Percentiles rank a stretch among this genome's conserved stretches.
Conservation (phyloP, 2,797 vertebrate genomes). For the Aplochiton taeniatus region DNA sequence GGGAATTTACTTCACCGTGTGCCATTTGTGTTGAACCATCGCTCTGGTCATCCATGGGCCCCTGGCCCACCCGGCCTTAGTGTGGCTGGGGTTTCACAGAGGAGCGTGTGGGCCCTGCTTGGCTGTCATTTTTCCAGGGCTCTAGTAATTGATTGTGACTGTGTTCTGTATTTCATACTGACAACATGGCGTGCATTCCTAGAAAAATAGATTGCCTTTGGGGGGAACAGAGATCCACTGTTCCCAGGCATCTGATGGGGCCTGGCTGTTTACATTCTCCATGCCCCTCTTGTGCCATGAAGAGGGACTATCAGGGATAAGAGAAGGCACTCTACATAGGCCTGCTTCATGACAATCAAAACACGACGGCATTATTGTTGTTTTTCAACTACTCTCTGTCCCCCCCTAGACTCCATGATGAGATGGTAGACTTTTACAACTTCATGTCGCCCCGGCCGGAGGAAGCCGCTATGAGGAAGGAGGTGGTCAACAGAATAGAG, state of each 20-base stretch:
- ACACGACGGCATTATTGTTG: too few species aligned
- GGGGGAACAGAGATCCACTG: constrained; percentile 55
- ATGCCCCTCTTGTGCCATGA: constrained; percentile 12
- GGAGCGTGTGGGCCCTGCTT: constrained; percentile 1
- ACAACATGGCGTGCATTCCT: constrained; percentile 61
- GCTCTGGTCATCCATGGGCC: too few species aligned
- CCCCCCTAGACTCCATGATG: constrained; percentile 87
- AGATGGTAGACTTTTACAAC: constrained; percentile 97
- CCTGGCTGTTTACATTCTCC: constrained; percentile 43
- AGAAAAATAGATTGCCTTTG: constrained; percentile 51
- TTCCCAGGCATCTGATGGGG: constrained; percentile 51
- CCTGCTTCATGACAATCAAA: too few species aligned
- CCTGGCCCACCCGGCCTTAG: too few species aligned
- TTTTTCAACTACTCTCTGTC: constrained; percentile 13
- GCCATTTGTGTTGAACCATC: too few species aligned
- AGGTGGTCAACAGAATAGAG: constrained; percentile 95
- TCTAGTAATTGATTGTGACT: constrained; percentile 67
- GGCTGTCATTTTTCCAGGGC: constrained; percentile 52
- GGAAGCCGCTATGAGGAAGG: constrained; percentile 95
- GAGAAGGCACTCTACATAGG: too few species aligned
- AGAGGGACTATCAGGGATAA: constrained; percentile 5
- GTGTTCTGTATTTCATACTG: constrained; percentile 64
- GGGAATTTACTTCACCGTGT: too few species aligned
- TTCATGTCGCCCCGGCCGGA: constrained; percentile 96
- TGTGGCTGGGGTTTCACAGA: too few species aligned